Base-by-base conservation (phyloP, 2,113 vertebrate genomes). In the Hepsetus odoe region DNA sequence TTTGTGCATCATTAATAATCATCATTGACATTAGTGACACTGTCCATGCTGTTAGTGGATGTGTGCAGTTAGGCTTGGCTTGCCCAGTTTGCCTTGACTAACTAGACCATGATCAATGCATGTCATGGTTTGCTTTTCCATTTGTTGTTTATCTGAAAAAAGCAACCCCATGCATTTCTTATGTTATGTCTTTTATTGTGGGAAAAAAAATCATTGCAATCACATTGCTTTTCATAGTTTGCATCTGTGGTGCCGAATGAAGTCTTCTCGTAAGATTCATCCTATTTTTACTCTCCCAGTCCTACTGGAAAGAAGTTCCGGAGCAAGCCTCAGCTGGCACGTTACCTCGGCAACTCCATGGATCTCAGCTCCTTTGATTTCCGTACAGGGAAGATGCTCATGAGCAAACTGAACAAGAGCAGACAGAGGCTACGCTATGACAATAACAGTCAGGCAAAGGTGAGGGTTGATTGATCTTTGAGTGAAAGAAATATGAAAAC, bases 271-370 rank as follows among this genome's bases (percentile, higher is more conserved):
- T 80, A 35, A 77, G 64, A 42, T 49, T 28, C 61, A 49, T 86
- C 79, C 79, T 70, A 38, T 83, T 22, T 79, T 74, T 74, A 84
- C 4, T 33, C 73, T 79, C 62, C 35, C 55, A 98, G 97, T 94
- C 98, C 98, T 10, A 98, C 96, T 66, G 98, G 97, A 83, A 99
- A 99, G 91, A 99, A 99, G 92, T 98, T 99, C 90, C 95, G 98
- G 74, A 99, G 97, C 92, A 99, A 99, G 86, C 98, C 98, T 1
- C 98, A 99, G 91, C 90, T 99, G 91, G 97, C 97, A 0, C 96
- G 98, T 7, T 99, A 99, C 92, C 90, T 99, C 83, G 98, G 97
- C 1, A 97, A 97, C 92, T 98, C 97, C 74, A 96, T 98, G 97
- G 98, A 99, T 88, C 93, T 99, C 73, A 94, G 96, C 90, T 94